phyloP scores from a whole-genome alignment of 2,888 invertebrate species.

The Uloborus plumipes region DNA sequence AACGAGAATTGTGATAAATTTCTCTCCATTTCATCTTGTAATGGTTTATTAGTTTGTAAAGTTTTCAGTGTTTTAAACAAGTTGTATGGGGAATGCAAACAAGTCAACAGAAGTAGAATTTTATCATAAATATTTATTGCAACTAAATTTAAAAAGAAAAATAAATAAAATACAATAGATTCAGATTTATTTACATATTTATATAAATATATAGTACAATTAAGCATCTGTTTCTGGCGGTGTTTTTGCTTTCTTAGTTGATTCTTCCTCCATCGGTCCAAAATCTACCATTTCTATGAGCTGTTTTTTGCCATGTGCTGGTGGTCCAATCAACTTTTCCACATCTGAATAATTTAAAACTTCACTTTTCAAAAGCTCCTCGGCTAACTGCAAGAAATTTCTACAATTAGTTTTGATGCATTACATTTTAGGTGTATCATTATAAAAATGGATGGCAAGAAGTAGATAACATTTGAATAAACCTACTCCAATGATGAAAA shows the following conservation, averaged over 20 bases:
- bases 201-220: conserved; percentile 22
- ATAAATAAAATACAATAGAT: background rate
- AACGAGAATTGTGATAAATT: no score
- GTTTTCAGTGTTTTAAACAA: no score
- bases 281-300: conserved; percentile 85
- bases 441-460: background rate
- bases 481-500: no score
- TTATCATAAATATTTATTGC: background rate
- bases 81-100: no score
- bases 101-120: no score
- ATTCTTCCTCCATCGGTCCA: conserved; percentile 70
- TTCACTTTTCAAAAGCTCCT: conserved; percentile 72
- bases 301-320: conserved; percentile 80
- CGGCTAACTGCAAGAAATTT: conserved; percentile 70
- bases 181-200: conserved; percentile 36
- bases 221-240: conserved; percentile 21
- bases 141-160: background rate
- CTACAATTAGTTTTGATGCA: background rate
- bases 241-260: conserved; percentile 16
- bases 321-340: conserved; percentile 88
- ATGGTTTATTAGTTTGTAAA: no score
- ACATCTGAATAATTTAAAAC: conserved; percentile 78
- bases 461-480: background rate
- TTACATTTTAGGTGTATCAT: background rate
- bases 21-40: no score